Evolutionary conservation across 1,140 invertebrate genomes (phyloP), one percentile per base, ranked within the genome.

Genomic region (Akabosia matsudoensis): DNA sequence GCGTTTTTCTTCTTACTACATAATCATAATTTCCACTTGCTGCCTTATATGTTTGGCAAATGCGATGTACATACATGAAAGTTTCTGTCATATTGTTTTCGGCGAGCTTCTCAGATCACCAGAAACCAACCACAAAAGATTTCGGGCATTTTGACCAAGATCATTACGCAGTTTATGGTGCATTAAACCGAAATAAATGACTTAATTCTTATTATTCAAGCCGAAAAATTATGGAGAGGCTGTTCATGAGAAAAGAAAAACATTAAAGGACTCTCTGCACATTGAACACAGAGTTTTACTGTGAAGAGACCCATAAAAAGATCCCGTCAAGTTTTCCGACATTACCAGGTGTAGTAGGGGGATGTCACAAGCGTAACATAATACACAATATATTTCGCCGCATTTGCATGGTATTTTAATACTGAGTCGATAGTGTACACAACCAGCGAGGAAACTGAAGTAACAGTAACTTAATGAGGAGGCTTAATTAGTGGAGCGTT

Each of bases 81-180:
- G n/a, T n/a, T n/a, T n/a, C n/a, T n/a, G n/a, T 10, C 37, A 45
- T 7, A 45, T 56, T 7, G 54, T 56, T 7, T 56, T 56, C 54
- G 54, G 54, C 22, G n/a, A 56, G 7, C 22, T 4, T 56, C 54
- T 56, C 22, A 3, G 14, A n/a, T 10, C n/a, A 4, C 10, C 54
- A 45, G 18, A 45, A 7, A 16, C 22, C n/a, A 56, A 7, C 54
- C 7, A 56, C 54, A 45, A 45, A 45, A 18, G 7, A n/a, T 56
- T 56, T 56, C 54, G 54, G 54, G 24, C 10, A 22, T 13, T 4
- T 56, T 56, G 54, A 56, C 54, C 54, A 67, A 67, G 26, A 51
- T 72, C 70, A 72, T 72, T 72, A 72, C 33, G 30, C 3, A 37
- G 37, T 72, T 72, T 72, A 72, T 72, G 70, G 37, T 72, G 70